Percentiles rank a stretch among this genome's conserved stretches.
Conservation (phyloP, 2,888 invertebrate species). For the Drosophila greeni region DNA sequence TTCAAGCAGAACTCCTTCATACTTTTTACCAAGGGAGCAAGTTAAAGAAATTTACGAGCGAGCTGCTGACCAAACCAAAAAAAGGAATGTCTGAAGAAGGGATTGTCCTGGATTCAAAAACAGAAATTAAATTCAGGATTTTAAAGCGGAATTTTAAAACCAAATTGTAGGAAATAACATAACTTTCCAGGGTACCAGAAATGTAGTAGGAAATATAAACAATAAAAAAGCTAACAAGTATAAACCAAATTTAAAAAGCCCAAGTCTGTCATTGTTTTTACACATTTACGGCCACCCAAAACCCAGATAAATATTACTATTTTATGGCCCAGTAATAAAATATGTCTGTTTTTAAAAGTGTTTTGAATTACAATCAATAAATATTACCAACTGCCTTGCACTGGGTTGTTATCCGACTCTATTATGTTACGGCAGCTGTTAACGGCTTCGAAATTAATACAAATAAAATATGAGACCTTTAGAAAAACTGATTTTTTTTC, state of each 20-base stretch:
- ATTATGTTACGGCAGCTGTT: constrained; percentile 3
- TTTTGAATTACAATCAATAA: constrained; percentile 7
- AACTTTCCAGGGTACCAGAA: too few species aligned
- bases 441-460: background rate
- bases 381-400: background rate
- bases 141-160: too few species aligned
- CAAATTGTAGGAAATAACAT: too few species aligned
- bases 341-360: constrained; percentile 4
- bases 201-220: too few species aligned
- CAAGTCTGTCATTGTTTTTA: background rate
- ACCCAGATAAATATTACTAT: background rate
- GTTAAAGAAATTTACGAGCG: background rate
- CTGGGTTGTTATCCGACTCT: background rate
- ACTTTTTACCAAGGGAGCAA: background rate
- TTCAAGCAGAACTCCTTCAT: background rate
- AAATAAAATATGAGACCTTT: constrained; percentile 3
- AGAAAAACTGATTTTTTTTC: background rate
- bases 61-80: background rate
- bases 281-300: background rate
- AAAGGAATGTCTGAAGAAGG: background rate
- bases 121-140: background rate
- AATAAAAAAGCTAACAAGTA: too few species aligned
- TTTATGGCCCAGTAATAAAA: background rate
- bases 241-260: too few species aligned
- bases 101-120: background rate